Base-by-base conservation (phyloP, 64 coral and sea anemone species). In the Montipora capricornis region DNA sequence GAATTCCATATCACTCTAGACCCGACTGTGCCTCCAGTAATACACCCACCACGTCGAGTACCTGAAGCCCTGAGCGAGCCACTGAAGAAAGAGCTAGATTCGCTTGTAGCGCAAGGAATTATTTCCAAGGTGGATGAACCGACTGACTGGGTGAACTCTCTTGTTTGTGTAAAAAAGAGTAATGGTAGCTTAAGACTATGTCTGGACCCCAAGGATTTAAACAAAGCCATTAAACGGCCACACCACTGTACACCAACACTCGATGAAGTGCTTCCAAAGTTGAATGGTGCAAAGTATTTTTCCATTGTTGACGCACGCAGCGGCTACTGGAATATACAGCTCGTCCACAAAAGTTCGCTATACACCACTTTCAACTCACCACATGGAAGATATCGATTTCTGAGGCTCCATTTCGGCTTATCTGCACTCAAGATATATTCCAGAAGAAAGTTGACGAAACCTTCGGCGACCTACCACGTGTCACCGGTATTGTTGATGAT, bases 1-100 rank as follows among this genome's bases (percentile, higher is more conserved):
- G 89, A 91, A 64, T 82, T 82, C 20, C 79, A 91, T 22, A 82
- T 91, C 20, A 91, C 89, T n/a, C 24, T 91, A 2, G 62, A 91
- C 67, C 62, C 90, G 53, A 57, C 44, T 12, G 78, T 91, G 19
- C 90, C 90, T 4, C 68, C 90, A 24, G 78, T 83, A 26, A 26
- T 26, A 26, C 26, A 26, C 26, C 26, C 26, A 26, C 26, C 26
- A 26, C 26, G 26, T 26, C 26, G 26, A 26, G 26, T 26, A 26
- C 26, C 26, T 26, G 26, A 26, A 26, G 26, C 26, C 26, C 26
- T 26, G 26, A 26, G 26, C 26, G 26, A 26, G 26, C 26, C 26
- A 26, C 26, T 26, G 26, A 26, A 26, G 26, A 26, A 26, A 26
- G 26, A 26, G 26, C 26, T 26, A 26, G 26, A 26, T 26, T 26